Evolutionary conservation across 2,797 vertebrate genomes (phyloP).

Genomic region (Melanotaenia nigrans): DNA sequence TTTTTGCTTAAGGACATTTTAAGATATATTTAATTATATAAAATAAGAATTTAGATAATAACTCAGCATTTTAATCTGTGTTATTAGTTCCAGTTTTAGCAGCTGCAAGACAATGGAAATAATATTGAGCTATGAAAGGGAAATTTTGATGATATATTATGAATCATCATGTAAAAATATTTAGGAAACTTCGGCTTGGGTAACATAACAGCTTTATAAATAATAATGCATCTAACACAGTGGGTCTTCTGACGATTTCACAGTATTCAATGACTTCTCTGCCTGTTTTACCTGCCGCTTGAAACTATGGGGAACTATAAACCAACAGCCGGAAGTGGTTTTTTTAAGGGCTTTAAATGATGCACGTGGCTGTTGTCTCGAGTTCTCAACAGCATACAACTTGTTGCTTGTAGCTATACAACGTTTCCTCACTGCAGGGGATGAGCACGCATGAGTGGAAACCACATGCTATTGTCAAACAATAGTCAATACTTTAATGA

Average conservation of each 20-base stretch:
- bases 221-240: neutral
- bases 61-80: neutral
- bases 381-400: neutral
- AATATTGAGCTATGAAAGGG: too few relatives aligned
- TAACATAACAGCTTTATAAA: neutral
- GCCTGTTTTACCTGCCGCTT: neutral
- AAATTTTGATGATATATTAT: too few relatives aligned
- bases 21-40: too few relatives aligned
- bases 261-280: neutral
- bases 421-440: neutral
- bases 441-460: neutral
- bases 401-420: neutral
- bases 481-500: neutral
- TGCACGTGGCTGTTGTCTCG: neutral
- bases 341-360: neutral
- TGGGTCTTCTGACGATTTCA: neutral
- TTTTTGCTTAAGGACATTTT: too few relatives aligned
- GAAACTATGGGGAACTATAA: neutral
- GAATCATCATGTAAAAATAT: neutral
- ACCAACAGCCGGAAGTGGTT: neutral
- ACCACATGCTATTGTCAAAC: neutral
- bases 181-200: neutral
- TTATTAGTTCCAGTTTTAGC: too few relatives aligned
- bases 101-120: too few relatives aligned
- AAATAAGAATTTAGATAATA: neutral